Conservation (phyloP, 1,140 invertebrate genomes). For the Nasonia giraulti region DNA sequence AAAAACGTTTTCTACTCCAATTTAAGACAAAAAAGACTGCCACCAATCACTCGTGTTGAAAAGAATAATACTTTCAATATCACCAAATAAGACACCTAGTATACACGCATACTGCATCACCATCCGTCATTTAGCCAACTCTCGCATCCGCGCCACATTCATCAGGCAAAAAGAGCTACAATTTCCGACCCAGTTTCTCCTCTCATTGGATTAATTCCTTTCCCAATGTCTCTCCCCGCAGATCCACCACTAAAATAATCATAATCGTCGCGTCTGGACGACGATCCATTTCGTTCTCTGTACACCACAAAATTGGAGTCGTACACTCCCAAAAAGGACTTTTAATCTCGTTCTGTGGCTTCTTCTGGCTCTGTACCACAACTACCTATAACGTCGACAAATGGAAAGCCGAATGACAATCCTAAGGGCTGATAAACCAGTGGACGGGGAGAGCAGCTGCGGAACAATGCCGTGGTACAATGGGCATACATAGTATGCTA, state of each 20-base stretch:
- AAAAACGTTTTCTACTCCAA: too few species aligned
- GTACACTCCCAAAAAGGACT: background rate
- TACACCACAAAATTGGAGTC: conserved; percentile 21
- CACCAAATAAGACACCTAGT: too few species aligned
- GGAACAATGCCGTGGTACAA: conserved; percentile 22
- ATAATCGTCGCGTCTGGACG: background rate
- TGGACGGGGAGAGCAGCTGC: background rate
- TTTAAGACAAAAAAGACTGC: too few species aligned
- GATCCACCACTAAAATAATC: background rate
- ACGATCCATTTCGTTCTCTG: background rate
- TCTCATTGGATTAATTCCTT: background rate
- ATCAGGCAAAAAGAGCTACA: background rate
- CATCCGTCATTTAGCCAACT: background rate
- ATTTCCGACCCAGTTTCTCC: background rate
- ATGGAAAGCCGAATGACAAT: conserved; percentile 40
- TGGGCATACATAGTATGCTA: background rate
- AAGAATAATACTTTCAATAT: too few species aligned
- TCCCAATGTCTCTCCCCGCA: background rate
- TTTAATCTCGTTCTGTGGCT: conserved; percentile 9
- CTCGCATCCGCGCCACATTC: background rate
- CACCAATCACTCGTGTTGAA: too few species aligned
- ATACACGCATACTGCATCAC: background rate
- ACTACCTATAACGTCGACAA: background rate
- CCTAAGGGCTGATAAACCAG: conserved; percentile 5
- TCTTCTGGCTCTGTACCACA: background rate